A percentile compares a stretch with the other conserved stretches of the same genome.
phyloP scores from a whole-genome alignment of 2,888 invertebrate species.

The Malacosoma neustria region DNA sequence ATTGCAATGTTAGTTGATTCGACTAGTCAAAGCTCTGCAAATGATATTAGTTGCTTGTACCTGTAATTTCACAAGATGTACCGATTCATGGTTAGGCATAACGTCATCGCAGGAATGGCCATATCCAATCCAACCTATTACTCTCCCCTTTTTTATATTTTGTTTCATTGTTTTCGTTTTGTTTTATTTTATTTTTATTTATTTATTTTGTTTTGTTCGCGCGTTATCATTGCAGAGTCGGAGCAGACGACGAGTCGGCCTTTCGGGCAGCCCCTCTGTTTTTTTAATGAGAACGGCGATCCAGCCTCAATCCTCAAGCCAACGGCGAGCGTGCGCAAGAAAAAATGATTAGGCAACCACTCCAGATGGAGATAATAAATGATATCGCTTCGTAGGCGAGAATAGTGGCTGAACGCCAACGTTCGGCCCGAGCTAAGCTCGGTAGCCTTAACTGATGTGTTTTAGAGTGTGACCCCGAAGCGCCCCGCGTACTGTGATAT shows the following conservation, averaged over 20 bases:
- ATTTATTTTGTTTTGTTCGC: slow-evolving; percentile 57
- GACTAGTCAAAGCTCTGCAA: slow-evolving; percentile 58
- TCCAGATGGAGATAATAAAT: slow-evolving; percentile 36
- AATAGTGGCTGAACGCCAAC: slow-evolving; percentile 48
- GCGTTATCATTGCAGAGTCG: slow-evolving; percentile 64
- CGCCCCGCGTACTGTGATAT: slow-evolving; percentile 75
- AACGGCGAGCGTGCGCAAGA: slow-evolving; percentile 69
- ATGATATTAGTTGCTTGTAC: slow-evolving; percentile 59
- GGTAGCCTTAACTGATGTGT: slow-evolving; percentile 46
- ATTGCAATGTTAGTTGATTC: slow-evolving; percentile 63
- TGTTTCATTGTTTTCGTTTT: slow-evolving; percentile 17
- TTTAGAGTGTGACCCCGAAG: slow-evolving; percentile 56
- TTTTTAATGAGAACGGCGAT: slow-evolving; percentile 73
- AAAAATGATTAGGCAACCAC: slow-evolving; percentile 50
- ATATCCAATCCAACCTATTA: slow-evolving; percentile 5
- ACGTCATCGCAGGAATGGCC: slow-evolving; percentile 8
- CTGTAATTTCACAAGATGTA: slow-evolving; percentile 42
- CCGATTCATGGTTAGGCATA: slow-evolving; percentile 5
- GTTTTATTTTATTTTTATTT: slow-evolving; percentile 30
- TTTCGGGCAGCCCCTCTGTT: slow-evolving; percentile 87
- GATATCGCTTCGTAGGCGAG: slow-evolving; percentile 40
- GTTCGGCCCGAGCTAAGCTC: slow-evolving; percentile 33
- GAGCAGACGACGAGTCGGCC: slow-evolving; percentile 78
- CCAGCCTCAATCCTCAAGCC: slow-evolving; percentile 70
- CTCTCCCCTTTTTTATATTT: slow-evolving; percentile 20